These are phyloP conservation scores for Lepidothrix coronata DNA, from an alignment of 2,113 vertebrate species.

Conservation along the genomic window DNA sequence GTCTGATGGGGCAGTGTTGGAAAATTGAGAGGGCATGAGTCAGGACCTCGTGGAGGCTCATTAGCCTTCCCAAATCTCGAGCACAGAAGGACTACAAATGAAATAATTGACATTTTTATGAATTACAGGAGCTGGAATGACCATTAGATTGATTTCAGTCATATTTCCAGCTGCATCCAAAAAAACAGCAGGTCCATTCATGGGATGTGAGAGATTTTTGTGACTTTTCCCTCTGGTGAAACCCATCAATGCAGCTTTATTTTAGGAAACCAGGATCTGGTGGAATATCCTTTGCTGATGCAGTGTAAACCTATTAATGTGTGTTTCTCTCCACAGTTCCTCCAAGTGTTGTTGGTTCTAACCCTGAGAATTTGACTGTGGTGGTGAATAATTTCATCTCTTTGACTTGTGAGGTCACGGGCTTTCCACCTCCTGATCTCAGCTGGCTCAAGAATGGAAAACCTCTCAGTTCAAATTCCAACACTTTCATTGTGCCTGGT, in stretches of 20 bases:
- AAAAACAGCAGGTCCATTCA: background rate
- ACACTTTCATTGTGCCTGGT: constrained; percentile 90
- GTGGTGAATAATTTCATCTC: constrained; percentile 93
- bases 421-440: constrained; percentile 90
- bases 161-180: background rate
- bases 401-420: constrained; percentile 88
- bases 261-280: background rate
- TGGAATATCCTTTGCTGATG: background rate
- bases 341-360: constrained; percentile 82
- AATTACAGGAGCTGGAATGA: background rate
- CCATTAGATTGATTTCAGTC: background rate
- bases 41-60: background rate
- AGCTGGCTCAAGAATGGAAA: constrained; percentile 90
- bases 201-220: background rate
- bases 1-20: background rate
- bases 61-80: background rate
- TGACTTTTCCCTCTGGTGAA: background rate
- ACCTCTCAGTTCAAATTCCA: constrained; percentile 76
- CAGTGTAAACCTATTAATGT: background rate
- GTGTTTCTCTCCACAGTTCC: constrained; percentile 79
- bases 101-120: background rate
- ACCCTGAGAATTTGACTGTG: constrained; percentile 86
- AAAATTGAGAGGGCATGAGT: background rate
- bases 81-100: background rate
- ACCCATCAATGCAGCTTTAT: background rate